Conservation (phyloP, 2,113 vertebrate species). For the Zootoca vivipara region DNA sequence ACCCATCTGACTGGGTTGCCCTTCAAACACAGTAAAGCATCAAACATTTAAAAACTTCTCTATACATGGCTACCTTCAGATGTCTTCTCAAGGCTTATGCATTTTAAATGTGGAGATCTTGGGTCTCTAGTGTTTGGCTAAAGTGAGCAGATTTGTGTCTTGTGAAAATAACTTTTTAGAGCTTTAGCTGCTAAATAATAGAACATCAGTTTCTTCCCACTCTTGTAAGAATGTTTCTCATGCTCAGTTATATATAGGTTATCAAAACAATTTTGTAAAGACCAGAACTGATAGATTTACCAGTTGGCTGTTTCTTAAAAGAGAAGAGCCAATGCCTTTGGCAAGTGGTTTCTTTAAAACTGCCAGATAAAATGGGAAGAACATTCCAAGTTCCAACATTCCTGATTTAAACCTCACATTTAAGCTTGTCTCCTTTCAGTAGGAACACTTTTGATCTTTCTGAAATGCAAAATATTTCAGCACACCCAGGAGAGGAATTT, state of each 20-base stretch:
- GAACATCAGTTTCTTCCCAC: slow-evolving; percentile 28
- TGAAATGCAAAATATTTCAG: slow-evolving; percentile 41
- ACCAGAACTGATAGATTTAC: slow-evolving; percentile 35
- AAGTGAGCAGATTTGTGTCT: not conserved
- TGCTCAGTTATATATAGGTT: slow-evolving; percentile 33
- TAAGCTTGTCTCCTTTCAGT: slow-evolving; percentile 50
- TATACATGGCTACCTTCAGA: no score
- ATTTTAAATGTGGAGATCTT: not conserved
- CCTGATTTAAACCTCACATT: slow-evolving; percentile 47
- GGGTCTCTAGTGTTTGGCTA: not conserved
- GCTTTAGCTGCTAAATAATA: slow-evolving; percentile 20
- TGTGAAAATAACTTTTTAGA: not conserved
- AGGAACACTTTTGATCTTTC: slow-evolving; percentile 49
- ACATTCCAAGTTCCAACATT: slow-evolving; percentile 50
- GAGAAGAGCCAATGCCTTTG: slow-evolving; percentile 44
- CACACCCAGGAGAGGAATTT: slow-evolving; percentile 44
- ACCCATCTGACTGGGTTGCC: no score
- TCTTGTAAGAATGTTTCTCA: slow-evolving; percentile 39
- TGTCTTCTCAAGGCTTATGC: not conserved
- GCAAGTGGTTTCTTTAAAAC: slow-evolving; percentile 32
- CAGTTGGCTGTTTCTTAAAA: slow-evolving; percentile 43
- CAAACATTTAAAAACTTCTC: no score
- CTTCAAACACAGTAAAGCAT: no score
- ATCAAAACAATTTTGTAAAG: slow-evolving; percentile 61
- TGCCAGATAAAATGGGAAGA: slow-evolving; percentile 29